These are phyloP conservation scores for Picathartes gymnocephalus DNA, from an alignment of 2,113 vertebrate genomes.

Conservation along the genomic window DNA sequence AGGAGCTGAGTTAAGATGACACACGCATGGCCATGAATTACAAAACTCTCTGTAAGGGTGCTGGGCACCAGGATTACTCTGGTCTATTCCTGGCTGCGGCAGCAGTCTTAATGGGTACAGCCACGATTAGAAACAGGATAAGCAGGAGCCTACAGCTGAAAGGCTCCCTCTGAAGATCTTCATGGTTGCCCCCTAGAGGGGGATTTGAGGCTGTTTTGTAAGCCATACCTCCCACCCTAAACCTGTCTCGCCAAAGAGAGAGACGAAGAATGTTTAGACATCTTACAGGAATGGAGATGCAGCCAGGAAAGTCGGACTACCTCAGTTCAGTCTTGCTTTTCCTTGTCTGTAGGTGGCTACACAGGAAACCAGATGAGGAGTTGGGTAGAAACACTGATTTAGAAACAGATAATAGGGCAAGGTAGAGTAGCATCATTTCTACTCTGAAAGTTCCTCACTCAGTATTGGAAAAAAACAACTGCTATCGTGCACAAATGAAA, in stretches of 20 bases:
- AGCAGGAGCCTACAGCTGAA: not conserved
- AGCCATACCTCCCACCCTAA: not conserved
- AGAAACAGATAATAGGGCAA: not conserved
- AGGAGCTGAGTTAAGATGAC: not conserved
- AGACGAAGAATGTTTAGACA: not conserved
- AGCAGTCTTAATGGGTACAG: not conserved
- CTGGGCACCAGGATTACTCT: not conserved
- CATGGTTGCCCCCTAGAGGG: no score
- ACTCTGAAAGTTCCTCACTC: not conserved
- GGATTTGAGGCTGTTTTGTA: not conserved
- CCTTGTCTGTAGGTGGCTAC: not conserved
- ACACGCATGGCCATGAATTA: not conserved
- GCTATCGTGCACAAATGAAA: not conserved
- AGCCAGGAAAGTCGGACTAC: not conserved
- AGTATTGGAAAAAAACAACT: not conserved
- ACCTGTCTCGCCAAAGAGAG: not conserved
- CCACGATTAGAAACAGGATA: not conserved
- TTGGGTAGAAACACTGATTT: not conserved
- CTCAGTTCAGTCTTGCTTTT: not conserved
- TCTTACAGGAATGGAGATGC: not conserved
- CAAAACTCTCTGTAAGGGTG: not conserved
- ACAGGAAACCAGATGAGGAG: not conserved
- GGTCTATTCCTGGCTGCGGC: not conserved
- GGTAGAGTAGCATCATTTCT: not conserved
- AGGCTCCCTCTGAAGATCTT: not conserved